phyloP scores from a whole-genome alignment of 35 echinoderm and acorn worm species.

The Antedon bifida region DNA sequence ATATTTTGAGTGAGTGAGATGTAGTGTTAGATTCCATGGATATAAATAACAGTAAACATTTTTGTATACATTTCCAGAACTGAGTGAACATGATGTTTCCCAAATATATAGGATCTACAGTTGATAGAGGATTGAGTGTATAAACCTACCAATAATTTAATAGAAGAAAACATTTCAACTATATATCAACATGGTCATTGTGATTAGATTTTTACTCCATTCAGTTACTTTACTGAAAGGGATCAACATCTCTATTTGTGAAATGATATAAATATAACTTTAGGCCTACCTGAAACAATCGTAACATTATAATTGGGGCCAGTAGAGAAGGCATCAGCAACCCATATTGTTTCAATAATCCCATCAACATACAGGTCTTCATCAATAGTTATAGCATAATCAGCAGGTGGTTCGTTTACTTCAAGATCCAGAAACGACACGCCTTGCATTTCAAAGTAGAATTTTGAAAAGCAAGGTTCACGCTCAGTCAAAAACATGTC shows the following conservation, averaged over 20 bases:
- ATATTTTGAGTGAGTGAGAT: too few relatives aligned
- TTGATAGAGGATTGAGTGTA: too few relatives aligned
- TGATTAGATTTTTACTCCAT: not conserved
- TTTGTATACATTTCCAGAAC: too few relatives aligned
- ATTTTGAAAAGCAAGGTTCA: slow-evolving; percentile 25
- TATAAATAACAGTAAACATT: too few relatives aligned
- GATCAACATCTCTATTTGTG: not conserved
- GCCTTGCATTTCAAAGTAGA: slow-evolving; percentile 54
- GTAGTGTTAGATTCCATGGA: too few relatives aligned
- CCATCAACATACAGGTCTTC: slow-evolving; percentile 37
- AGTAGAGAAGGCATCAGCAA: slow-evolving; percentile 46
- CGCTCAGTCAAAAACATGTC: not conserved
- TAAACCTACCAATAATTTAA: too few relatives aligned
- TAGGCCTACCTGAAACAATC: not conserved
- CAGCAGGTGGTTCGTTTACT: slow-evolving; percentile 39
- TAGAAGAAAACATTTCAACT: too few relatives aligned
- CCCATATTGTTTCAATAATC: slow-evolving; percentile 34
- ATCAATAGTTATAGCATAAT: slow-evolving; percentile 37
- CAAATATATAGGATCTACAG: too few relatives aligned
- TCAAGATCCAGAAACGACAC: slow-evolving; percentile 27
- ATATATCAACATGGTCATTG: too few relatives aligned
- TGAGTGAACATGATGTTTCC: too few relatives aligned
- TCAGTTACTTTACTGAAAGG: not conserved
- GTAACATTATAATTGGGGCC: slow-evolving; percentile 46
- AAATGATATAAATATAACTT: not conserved